Percentiles rank a stretch among this genome's conserved stretches.
Conservation (phyloP, 2,113 vertebrate genomes). For the Hemiprocne comata region DNA sequence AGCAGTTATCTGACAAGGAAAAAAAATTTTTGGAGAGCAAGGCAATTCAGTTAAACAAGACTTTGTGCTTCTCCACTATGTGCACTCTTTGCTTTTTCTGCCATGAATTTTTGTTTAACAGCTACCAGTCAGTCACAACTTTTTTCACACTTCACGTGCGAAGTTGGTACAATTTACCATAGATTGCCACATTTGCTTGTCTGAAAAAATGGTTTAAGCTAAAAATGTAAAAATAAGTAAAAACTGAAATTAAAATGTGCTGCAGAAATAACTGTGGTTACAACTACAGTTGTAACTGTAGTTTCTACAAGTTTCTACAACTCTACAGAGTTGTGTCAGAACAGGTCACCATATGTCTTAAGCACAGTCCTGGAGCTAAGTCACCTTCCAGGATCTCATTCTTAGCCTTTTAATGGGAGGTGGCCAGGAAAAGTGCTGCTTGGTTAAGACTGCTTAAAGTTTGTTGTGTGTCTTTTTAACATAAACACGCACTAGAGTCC, state of each 20-base stretch:
- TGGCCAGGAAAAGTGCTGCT: background rate
- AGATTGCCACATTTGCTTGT: background rate
- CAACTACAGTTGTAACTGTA: too few relatives aligned
- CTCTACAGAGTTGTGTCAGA: background rate
- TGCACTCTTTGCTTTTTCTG: background rate
- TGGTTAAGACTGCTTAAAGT: background rate
- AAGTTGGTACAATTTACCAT: background rate
- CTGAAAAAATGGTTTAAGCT: background rate
- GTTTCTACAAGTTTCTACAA: too few relatives aligned
- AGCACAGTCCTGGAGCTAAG: background rate
- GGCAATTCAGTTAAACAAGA: background rate
- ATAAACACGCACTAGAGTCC: background rate
- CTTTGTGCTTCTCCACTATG: background rate
- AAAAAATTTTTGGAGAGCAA: background rate
- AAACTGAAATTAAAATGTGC: background rate
- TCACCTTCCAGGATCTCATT: background rate
- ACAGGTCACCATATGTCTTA: accelerated
- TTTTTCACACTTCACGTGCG: background rate
- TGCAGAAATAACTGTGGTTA: background rate
- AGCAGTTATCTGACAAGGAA: background rate
- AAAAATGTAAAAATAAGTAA: constrained; percentile 1
- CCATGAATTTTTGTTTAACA: background rate
- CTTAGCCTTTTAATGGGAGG: background rate
- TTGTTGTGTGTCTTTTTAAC: background rate
- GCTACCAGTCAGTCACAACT: background rate